These are phyloP conservation scores for Nycteola revayana DNA, from an alignment of 2,888 invertebrate species.

Conservation along the genomic window DNA sequence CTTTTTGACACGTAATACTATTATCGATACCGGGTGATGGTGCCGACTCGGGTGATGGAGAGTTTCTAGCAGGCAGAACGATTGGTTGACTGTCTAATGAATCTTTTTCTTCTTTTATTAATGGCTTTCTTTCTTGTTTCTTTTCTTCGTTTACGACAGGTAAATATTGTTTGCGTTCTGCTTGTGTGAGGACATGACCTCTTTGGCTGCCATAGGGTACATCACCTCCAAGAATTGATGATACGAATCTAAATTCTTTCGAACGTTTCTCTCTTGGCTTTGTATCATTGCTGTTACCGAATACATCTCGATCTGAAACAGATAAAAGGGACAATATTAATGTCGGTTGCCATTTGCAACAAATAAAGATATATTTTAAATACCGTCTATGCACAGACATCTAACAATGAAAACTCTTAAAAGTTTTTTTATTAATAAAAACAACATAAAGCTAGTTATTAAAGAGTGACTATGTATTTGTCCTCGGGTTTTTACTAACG, in stretches of 20 bases:
- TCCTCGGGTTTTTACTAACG: conserved; percentile 63
- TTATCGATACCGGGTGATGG: conserved; percentile 85
- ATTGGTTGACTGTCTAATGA: conserved; percentile 84
- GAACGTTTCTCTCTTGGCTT: conserved; percentile 57
- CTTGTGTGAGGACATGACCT: conserved; percentile 89
- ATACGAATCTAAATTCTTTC: conserved; percentile 85
- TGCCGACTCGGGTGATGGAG: conserved; percentile 76
- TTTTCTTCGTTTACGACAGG: conserved; percentile 82
- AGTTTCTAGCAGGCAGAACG: conserved; percentile 77
- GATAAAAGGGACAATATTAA: too few relatives aligned
- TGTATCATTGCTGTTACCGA: conserved; percentile 62
- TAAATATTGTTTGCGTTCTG: conserved; percentile 90
- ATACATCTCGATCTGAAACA: conserved; percentile 78
- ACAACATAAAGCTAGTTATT: conserved; percentile 31
- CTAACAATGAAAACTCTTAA: conserved; percentile 1
- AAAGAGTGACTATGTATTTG: conserved; percentile 42
- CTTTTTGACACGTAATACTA: conserved; percentile 85
- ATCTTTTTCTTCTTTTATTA: conserved; percentile 85
- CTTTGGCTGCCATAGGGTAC: conserved; percentile 90
- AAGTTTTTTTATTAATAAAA: too few relatives aligned
- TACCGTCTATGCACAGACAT: background rate
- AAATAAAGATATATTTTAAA: background rate
- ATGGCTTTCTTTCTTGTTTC: conserved; percentile 73
- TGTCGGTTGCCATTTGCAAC: too few relatives aligned
- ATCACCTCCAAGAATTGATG: conserved; percentile 91